Base-by-base conservation (phyloP, 1,140 invertebrate species). In the Caenorhabditis inopinata region DNA sequence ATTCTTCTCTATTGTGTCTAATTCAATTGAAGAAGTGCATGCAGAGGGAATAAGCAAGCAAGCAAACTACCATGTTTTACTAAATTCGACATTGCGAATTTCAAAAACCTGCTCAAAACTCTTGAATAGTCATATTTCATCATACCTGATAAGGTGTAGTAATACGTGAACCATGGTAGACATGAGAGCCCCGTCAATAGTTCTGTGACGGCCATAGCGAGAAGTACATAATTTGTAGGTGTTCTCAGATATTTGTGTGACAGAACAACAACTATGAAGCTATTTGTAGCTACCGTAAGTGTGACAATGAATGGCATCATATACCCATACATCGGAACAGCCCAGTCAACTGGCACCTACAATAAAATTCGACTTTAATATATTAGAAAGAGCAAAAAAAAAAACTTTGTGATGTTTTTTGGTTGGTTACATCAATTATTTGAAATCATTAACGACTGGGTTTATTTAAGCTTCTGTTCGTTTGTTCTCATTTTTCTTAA, bases 141-240 rank as follows among this genome's bases (percentile, higher is more conserved):
- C n/a, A n/a, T 58, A 85, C 85, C 86, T n/a, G 81, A 62, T 53
- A 87, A 85, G 7, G 86, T 87, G 58, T 88, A 87, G 49, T 88
- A 87, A 75, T 88, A 87, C n/a, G 88, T 74, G n/a, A 87, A 84
- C 86, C 86, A 87, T 14, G 86, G 86, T 16, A 88, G 32, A 32
- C 86, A 85, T 12, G 84, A 82, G 21, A 87, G 73, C 12, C 96
- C 92, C 0, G 95, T 96, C 86, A 96, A 92, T 92, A 96, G 93
- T 90, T 97, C 95, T 80, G 93, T 94, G 0, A 97, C 91, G 0
- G 95, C 95, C 94, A 97, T 96, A 4, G 93, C 91, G 83, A 93
- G 90, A 0, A 93, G 88, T 5, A 93, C 91, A 1, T 91, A 89
- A 87, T 93, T 93, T 11, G 93, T 93, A 0, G 93, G 92, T 2